Percentiles rank a stretch among this genome's conserved stretches.
Evolutionary conservation across 2,113 vertebrate species (phyloP).

Genomic region (Oreochromis niloticus): DNA sequence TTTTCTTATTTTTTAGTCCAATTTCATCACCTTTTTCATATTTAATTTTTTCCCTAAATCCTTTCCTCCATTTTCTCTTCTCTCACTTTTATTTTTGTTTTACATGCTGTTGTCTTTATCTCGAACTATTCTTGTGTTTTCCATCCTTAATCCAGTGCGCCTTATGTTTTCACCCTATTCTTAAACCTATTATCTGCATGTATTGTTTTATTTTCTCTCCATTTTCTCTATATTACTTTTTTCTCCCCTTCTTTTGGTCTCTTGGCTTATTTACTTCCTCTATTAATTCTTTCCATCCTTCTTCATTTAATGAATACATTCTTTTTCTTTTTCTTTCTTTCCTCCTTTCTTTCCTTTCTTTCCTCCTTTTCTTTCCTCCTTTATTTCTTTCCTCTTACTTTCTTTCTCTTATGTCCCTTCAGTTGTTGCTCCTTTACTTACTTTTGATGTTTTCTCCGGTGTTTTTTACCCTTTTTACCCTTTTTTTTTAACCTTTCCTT

Average conservation of each 20-base stretch:
- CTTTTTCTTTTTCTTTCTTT: neutral
- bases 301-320: neutral
- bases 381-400: neutral
- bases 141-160: neutral
- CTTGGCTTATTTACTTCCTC: neutral
- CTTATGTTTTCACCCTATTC: neutral
- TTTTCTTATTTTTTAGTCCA: neutral
- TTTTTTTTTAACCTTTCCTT: neutral
- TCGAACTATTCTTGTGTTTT: neutral
- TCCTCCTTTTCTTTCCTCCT: neutral
- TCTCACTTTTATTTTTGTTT: neutral
- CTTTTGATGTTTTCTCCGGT: neutral
- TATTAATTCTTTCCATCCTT: neutral
- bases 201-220: neutral
- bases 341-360: neutral
- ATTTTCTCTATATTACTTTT: neutral
- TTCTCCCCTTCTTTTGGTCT: neutral
- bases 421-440: neutral
- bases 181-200: neutral
- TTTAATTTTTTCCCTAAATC: neutral
- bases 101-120: neutral
- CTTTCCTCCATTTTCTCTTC: neutral
- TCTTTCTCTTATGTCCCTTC: neutral
- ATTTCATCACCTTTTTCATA: neutral
- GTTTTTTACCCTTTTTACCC: neutral